Evolutionary conservation across 1,140 invertebrate species (phyloP), one percentile per base, ranked within the genome.

Genomic region (Bombus pascuorum): DNA sequence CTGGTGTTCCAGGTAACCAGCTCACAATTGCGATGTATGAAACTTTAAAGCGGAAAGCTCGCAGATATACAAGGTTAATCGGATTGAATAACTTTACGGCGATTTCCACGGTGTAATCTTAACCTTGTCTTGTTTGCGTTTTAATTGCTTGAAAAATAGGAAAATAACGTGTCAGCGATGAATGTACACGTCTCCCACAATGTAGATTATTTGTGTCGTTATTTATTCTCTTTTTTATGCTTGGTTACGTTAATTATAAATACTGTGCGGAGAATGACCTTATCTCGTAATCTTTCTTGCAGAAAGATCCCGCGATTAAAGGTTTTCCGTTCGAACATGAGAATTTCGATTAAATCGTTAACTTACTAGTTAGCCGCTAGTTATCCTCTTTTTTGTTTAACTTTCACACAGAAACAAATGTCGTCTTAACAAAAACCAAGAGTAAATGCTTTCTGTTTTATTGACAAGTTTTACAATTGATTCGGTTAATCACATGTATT

Each of bases 321-420:
- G 28, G 3, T 62, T 12, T 62, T 2, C 28, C 12, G 28, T 62
- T 66, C 12, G 1, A 66, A 18, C 13, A n/a, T n/a, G n/a, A 32
- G 32, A 66, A 32, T 66, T 66, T 66, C 4, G 13, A 32, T 65
- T 6, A 13, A 66, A n/a, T 66, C 13, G 5, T 32, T 18, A 8
- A 66, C 0, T 8, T 53, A 53, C 1, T 18, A 1, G 1, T 6
- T 53, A 53, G 6, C 0, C 18, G 47, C 5, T 53, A 8, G 47
- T 53, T 53, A 18, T 22, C 47, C 1, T 18, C 18, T 1, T 18
- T 53, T 18, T 18, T 2, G 5, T 53, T 53, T 22, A 53, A 53
- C 47, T 53, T 22, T 53, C 5, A 53, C 18, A 6, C 47, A 6
- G 15, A 22, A 6, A 22, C 6, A 53, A 53, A 18, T 53, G 5